These are phyloP conservation scores for Campylomormyrus numenius DNA, from an alignment of 2,113 vertebrate species.

Conservation along the genomic window DNA sequence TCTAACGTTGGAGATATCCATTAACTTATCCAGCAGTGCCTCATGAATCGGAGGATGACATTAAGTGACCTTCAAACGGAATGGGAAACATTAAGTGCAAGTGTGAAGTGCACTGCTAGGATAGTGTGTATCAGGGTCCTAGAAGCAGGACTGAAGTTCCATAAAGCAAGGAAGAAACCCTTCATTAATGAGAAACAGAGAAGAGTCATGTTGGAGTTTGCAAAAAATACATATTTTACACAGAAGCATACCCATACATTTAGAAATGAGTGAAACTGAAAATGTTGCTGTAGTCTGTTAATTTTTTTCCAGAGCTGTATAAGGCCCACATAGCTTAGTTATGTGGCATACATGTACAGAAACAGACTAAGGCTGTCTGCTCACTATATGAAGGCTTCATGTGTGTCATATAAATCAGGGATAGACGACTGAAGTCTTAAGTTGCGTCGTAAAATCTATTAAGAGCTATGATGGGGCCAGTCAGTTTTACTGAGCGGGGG, in stretches of 20 bases:
- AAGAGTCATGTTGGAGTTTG: background rate
- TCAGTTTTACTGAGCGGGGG: background rate
- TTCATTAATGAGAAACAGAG: background rate
- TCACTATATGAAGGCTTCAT: background rate
- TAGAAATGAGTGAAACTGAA: background rate
- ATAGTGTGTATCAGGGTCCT: too few species aligned
- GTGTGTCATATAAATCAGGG: background rate
- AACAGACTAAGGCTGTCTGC: background rate
- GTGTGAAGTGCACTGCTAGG: background rate
- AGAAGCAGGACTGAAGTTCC: background rate
- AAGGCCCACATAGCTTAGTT: background rate
- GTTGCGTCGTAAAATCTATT: background rate
- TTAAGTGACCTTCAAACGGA: background rate
- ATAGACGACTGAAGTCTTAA: background rate
- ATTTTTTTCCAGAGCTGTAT: background rate
- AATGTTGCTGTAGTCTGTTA: background rate
- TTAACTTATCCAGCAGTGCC: background rate
- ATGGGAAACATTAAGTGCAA: background rate
- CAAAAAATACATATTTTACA: background rate
- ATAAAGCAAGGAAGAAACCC: background rate
- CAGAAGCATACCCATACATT: background rate
- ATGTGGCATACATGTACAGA: background rate
- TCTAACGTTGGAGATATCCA: background rate
- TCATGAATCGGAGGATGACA: background rate
- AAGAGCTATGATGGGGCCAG: background rate